Base-by-base conservation (phyloP, 2,797 vertebrate species). In the Lindbergichthys nudifrons region DNA sequence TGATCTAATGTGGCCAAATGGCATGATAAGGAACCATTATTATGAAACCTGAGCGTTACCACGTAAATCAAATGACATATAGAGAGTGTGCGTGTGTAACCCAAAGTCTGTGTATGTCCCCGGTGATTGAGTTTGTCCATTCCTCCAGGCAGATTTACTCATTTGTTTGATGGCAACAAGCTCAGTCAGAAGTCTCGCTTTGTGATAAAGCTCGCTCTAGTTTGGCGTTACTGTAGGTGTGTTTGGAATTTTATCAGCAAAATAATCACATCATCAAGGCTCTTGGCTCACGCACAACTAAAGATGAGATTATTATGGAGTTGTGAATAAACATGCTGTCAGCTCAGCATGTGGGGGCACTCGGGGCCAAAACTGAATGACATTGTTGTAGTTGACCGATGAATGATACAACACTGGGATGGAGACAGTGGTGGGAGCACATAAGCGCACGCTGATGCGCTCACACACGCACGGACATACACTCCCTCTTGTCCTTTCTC, bases 261-360 rank as follows among this genome's bases (percentile, higher is more conserved):
- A 48, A 39, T 4, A 46, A 14, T 41, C 26, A 13, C 15, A 45
- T 65, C 19, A 2, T 56, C 16, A 10, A 63, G 64, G 61, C 61
- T 51, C 23, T 41, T 13, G 45, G 47, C 21, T 8, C 50, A 15
- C 1, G 1, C 32, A 14, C 15, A 11, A 12, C 41, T 18, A 53
- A 66, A 1, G 15, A 46, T 65, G 23, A 68, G 68, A 78, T 77
- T 18, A 53, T 39, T 63, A 83, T 26, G 32, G 70, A 82, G 52
- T 50, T 53, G 51, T 65, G 56, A 74, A 60, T 58, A 30, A 62
- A 53, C 32, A 15, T 0, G 30, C 15, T 23, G 70, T 51, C 68
- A 16, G 64, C 66, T 21, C 42, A 30, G 42, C 45, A 59, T 12
- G 70, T 18, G 39, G 19, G 51, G 42, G 57, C 10, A 16, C 43